Evolutionary conservation across 1,140 invertebrate genomes (phyloP), one percentile per base, ranked within the genome.

Genomic region (Drosophila novamexicana): DNA sequence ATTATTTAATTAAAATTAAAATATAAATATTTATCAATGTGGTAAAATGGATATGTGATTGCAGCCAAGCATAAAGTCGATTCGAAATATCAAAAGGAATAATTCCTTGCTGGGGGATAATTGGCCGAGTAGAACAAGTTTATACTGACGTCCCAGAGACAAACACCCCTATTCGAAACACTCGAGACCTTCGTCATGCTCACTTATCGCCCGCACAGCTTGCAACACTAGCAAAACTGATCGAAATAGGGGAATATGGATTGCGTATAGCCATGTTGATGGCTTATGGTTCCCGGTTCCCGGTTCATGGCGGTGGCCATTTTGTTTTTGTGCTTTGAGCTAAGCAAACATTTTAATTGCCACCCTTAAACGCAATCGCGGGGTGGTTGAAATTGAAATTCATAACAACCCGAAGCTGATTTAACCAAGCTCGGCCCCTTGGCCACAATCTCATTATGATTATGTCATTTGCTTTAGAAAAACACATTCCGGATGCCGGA

Each of bases 331-430:
- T 14, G 44, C 44, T 32, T 9, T 16, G 32, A 12, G 59, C 47
- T 82, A 71, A 69, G 83, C 65, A 88, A 88, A 88, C 77, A 89
- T 77, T 88, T 78, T 88, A 88, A 88, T 88, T 88, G 84, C 83
- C 83, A 88, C 79, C 83, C 83, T 67, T 88, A 70, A 69, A 34
- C 8, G 42, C 6, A 14, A 34, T 2, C 8, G 36, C 39, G 32
- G 32, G 64, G 62, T 77, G 77, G 45, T 88, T 79, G 64, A 79
- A 84, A 89, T 88, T 89, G 66, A 89, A 84, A 88, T 63, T 56
- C 68, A 61, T 65, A 36, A 44, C 53, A 8, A 32, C 18, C 47
- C 10, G 47, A 10, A 49, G 47, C 18, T 49, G 47, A 49, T 29
- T 14, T 39, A 22, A 16, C 9, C 47, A 12, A 47, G 10, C 16